Evolutionary conservation across 2,888 invertebrate species (phyloP).

Genomic region (Scaptomyza parva): DNA sequence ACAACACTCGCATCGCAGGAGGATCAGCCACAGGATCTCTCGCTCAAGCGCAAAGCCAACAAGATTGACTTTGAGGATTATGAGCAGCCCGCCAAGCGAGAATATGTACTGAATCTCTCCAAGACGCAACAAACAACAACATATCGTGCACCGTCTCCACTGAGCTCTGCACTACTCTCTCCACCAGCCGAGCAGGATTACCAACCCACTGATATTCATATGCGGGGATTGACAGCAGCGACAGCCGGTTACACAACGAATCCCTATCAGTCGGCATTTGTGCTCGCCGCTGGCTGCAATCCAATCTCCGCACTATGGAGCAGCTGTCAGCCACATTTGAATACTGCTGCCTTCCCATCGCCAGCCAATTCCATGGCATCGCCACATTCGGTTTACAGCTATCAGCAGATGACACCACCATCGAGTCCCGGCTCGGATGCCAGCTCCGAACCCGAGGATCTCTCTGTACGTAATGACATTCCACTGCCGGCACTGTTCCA

Average conservation of each 20-base stretch:
- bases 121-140: constrained; percentile 46
- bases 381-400: constrained; percentile 69
- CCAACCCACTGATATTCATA: constrained; percentile 76
- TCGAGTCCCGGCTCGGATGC: constrained; percentile 81
- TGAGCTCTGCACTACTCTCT: constrained; percentile 71
- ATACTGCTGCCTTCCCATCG: constrained; percentile 63
- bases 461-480: constrained; percentile 82
- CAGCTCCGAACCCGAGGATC: constrained; percentile 83
- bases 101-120: constrained; percentile 82
- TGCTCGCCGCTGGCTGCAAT: constrained; percentile 80
- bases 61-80: constrained; percentile 63
- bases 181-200: constrained; percentile 73
- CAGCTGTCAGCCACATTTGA: constrained; percentile 69
- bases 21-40: constrained; percentile 83
- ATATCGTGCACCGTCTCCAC: constrained; percentile 36
- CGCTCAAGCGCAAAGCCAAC: constrained; percentile 81
- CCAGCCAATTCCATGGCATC: constrained; percentile 74
- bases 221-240: constrained; percentile 78
- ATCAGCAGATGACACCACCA: constrained; percentile 82
- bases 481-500: constrained; percentile 83
- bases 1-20: constrained; percentile 13
- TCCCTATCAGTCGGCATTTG: constrained; percentile 79
- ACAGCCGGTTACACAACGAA: constrained; percentile 76
- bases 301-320: constrained; percentile 80
- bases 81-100: constrained; percentile 72